Conservation (phyloP, 2,113 vertebrate species). For the Ascaphus truei region DNA sequence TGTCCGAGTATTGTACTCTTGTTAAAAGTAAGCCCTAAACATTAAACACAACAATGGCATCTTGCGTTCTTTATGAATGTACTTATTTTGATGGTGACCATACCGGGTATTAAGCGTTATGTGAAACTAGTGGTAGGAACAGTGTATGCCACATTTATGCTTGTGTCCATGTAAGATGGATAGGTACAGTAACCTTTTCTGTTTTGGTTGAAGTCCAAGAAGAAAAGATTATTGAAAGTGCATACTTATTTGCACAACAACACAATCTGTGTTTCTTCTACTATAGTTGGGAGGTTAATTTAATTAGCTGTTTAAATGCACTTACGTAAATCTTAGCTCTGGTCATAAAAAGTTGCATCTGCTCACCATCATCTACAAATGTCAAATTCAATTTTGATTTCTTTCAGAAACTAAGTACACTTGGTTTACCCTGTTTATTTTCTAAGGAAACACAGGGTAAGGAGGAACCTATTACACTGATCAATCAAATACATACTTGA, state of each 20-base stretch:
- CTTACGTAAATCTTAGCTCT: conserved; percentile 35
- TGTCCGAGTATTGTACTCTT: too few relatives aligned
- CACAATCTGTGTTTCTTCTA: neutral
- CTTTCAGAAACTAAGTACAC: conserved; percentile 7
- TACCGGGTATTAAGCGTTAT: neutral
- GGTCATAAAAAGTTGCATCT: conserved; percentile 19
- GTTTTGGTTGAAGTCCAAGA: neutral
- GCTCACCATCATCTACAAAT: conserved; percentile 1
- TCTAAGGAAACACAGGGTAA: neutral
- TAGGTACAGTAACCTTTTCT: neutral
- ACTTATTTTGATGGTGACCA: too few relatives aligned
- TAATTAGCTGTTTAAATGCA: conserved; percentile 33
- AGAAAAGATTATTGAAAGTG: neutral
- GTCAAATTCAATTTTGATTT: conserved; percentile 24
- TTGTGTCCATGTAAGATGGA: conserved; percentile 2
- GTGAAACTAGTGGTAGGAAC: neutral
- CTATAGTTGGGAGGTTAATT: neutral
- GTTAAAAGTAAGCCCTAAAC: too few relatives aligned
- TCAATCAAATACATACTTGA: conserved; percentile 6
- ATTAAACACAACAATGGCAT: too few relatives aligned
- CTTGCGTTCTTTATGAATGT: too few relatives aligned
- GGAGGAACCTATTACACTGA: conserved; percentile 18
- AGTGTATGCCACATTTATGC: conserved; percentile 4
- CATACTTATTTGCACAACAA: neutral
- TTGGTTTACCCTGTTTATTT: conserved; percentile 22